Evolutionary conservation across 2,888 invertebrate species (phyloP).

Genomic region (Drosophila demipolita): DNA sequence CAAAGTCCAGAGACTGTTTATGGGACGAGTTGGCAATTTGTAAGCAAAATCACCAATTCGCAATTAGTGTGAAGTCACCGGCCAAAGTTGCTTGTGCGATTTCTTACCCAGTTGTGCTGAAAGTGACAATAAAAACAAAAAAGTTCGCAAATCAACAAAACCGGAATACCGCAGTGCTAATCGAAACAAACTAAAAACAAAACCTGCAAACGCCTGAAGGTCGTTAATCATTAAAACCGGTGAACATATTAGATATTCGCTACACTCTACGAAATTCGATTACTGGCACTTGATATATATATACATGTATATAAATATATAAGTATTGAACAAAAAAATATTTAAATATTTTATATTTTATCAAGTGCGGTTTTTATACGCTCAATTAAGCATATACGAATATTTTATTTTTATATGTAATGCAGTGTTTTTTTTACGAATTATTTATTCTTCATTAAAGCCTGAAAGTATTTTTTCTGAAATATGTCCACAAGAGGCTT

Average conservation of each 20-base stretch:
- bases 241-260: not conserved
- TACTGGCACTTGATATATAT: too few relatives aligned
- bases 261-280: too few relatives aligned
- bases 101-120: conserved; percentile 18
- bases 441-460: not conserved
- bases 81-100: conserved; percentile 37
- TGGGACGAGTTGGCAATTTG: conserved; percentile 48
- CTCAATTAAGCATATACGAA: not conserved
- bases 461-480: not conserved
- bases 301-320: not conserved
- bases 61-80: conserved; percentile 35
- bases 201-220: not conserved
- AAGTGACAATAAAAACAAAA: conserved; percentile 13
- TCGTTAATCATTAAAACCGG: not conserved
- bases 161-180: conserved; percentile 40
- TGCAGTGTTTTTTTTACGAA: not conserved
- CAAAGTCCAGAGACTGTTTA: conserved; percentile 53
- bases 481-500: not conserved
- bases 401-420: not conserved
- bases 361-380: not conserved
- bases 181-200: conserved; percentile 3
- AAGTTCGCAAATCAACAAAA: conserved; percentile 22
- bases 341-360: too few relatives aligned
- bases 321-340: too few relatives aligned
- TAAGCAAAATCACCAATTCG: conserved; percentile 18